These are phyloP conservation scores for Rhabdornis inornatus DNA, from an alignment of 2,113 vertebrate genomes.

Conservation along the genomic window DNA sequence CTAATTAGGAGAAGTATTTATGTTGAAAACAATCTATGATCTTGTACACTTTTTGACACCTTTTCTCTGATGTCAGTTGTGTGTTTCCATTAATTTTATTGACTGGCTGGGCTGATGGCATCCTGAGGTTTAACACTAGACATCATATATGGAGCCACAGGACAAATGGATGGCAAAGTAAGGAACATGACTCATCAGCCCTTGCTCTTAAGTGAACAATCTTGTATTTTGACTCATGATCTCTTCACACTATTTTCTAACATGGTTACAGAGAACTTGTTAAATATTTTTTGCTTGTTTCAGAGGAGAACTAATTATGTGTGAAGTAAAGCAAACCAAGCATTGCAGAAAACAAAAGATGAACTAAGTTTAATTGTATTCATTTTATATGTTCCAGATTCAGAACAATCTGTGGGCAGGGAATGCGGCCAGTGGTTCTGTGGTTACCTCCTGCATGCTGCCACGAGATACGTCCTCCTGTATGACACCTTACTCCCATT, in stretches of 20 bases:
- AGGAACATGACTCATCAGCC: background rate
- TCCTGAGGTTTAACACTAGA: background rate
- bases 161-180: background rate
- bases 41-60: background rate
- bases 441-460: conserved; percentile 95
- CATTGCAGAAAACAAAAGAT: background rate
- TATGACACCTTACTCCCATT: conserved; percentile 90
- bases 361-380: conserved; percentile 54
- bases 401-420: conserved; percentile 96
- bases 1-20: background rate
- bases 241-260: background rate
- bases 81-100: background rate
- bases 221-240: background rate
- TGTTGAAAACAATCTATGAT: background rate
- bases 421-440: conserved; percentile 80
- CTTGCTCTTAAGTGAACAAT: background rate
- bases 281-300: background rate
- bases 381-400: conserved; percentile 81
- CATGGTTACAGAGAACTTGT: background rate
- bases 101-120: background rate
- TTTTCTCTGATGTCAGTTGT: background rate
- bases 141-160: background rate
- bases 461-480: conserved; percentile 92
- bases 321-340: background rate
- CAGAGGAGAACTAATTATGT: background rate